phyloP scores from a whole-genome alignment of 2,113 vertebrate genomes.

The Stigmatopora nigra region DNA sequence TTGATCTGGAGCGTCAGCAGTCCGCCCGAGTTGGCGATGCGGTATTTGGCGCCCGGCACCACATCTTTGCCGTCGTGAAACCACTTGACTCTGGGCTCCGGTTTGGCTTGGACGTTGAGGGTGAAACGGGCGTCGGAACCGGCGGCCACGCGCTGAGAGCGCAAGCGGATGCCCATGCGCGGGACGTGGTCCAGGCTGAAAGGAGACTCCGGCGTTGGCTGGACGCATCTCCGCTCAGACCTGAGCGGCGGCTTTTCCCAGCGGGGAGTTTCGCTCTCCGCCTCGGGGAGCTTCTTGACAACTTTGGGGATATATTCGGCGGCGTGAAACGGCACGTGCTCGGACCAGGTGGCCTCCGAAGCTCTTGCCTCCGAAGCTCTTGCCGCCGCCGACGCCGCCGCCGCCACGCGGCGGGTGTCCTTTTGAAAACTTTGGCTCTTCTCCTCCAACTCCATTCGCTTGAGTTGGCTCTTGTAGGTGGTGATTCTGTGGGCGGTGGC shows the following conservation, averaged over 20 bases:
- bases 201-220: slow-evolving; percentile 82
- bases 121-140: slow-evolving; percentile 86
- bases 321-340: slow-evolving; percentile 70
- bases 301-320: slow-evolving; percentile 77
- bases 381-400: too few species aligned
- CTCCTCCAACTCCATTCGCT: slow-evolving; percentile 83
- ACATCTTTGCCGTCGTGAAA: slow-evolving; percentile 88
- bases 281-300: slow-evolving; percentile 75
- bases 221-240: slow-evolving; percentile 80
- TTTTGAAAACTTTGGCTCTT: slow-evolving; percentile 74
- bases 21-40: slow-evolving; percentile 81
- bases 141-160: slow-evolving; percentile 84
- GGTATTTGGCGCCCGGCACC: slow-evolving; percentile 79
- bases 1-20: slow-evolving; percentile 88
- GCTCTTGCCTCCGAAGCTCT: too few species aligned
- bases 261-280: slow-evolving; percentile 71
- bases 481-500: slow-evolving; percentile 74
- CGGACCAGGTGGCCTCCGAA: slow-evolving; percentile 69
- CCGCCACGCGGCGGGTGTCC: slow-evolving; percentile 69
- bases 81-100: slow-evolving; percentile 86
- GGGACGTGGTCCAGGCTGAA: slow-evolving; percentile 90
- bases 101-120: slow-evolving; percentile 89
- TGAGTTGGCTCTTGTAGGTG: slow-evolving; percentile 83
- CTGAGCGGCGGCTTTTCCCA: slow-evolving; percentile 80
- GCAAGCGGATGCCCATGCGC: slow-evolving; percentile 89